Base-by-base conservation (phyloP, 2,797 vertebrate species). In the Galaxias olidus region DNA sequence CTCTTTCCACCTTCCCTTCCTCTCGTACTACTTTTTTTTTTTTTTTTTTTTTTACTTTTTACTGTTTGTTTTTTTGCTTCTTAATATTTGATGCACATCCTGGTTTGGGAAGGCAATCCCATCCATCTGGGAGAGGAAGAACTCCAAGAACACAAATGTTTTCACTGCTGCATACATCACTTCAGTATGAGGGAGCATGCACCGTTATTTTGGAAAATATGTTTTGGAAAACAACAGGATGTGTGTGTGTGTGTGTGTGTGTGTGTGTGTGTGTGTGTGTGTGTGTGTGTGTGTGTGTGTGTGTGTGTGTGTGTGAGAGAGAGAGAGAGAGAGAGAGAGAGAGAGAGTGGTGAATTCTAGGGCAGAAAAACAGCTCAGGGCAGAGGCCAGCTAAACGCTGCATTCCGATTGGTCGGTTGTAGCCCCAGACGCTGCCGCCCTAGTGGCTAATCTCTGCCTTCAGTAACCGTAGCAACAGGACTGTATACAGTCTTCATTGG, bases 381-480 rank as follows among this genome's bases (percentile, higher is more conserved):
- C 30, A 30, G 30, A 30, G 30, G 61, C 45, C 59, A 52, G n/a
- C 48, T 66, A 47, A 11, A 54, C 61, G 15, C 62, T 64, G 66
- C 67, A 49, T 47, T 61, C 49, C 63, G 57, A 77, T 57, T 79
- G 63, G 63, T 66, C 67, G 46, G 47, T 63, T n/a, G 60, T 61
- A 6, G 30, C 30, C 30, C 30, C 30, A 30, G 30, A 30, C 30
- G 44, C 66, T 46, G 43, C 40, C 57, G 49, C 45, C 20, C 59
- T 59, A 74, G 63, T 70, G 68, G 71, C 59, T 30, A 56, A 64
- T 69, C 48, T 72, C 63, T 68, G 68, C 59, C 56, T 55, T 44
- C 59, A 70, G 80, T 79, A 71, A 17, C 76, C 68, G 55, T 83
- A 66, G 80, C 75, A 78, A 81, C 83, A 76, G 73, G 47, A 61